Base-by-base conservation (phyloP, 2,113 vertebrate genomes). In the Equus przewalskii region DNA sequence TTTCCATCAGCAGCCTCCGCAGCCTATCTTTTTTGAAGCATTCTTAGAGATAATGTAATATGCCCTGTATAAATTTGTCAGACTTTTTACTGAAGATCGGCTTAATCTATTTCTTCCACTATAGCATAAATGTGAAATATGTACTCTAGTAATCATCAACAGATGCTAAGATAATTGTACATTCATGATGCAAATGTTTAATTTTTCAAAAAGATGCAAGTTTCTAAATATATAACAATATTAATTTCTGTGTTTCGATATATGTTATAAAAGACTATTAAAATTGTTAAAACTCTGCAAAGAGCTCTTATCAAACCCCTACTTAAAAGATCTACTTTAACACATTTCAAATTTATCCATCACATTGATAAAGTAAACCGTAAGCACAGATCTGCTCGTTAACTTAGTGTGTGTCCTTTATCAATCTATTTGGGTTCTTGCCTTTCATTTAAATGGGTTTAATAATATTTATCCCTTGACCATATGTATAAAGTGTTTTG, bases 391-490 rank as follows among this genome's bases (percentile, higher is more conserved):
- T 75, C 46, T 64, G 10, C 60, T 81, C 62, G 92, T 67, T 72
- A 82, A 85, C 5, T 81, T 46, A 51, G 46, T 85, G 28, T 56
- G 5, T 91, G 33, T 24, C n/a, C n/a, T 89, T 82, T 81, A 83
- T 69, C 11, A 78, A 41, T 70, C 13, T 93, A 51, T 79, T 79
- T 76, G 33, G 64, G 41, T 65, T 86, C n/a, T 83, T 96, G 41
- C 0, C 51, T 89, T 86, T 91, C 18, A 36, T 81, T 60, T 82
- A 85, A 96, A 56, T 62, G 12, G 24, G 5, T 24, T 91, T 76
- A 65, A 86, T 94, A 72, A 81, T 94, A 80, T 84, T 64, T 93
- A 65, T 81, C 72, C 7, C 21, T 62, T 94, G 56, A n/a, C 28
- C 18, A 30, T 49, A 67, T 69, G 56, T 44, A 46, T 41, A 41